phyloP scores from a whole-genome alignment of 2,113 vertebrate species.

The Natator depressus region DNA sequence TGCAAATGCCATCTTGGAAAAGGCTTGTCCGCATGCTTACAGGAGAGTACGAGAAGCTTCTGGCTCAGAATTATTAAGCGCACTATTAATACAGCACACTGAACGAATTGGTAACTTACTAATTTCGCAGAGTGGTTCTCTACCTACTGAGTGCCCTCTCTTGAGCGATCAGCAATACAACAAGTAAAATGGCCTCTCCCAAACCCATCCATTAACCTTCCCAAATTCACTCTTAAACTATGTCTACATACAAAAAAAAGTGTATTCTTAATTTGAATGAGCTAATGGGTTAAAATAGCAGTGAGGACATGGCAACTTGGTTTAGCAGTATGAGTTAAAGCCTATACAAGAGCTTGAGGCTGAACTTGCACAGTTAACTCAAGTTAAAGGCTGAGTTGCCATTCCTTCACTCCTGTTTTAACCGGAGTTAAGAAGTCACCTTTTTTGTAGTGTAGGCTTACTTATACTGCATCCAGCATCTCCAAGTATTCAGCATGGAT shows the following conservation, averaged over 20 bases:
- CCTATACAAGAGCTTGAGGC: background rate
- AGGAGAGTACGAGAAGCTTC: conserved; percentile 33
- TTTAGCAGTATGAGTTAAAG: background rate
- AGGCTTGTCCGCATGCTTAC: conserved; percentile 45
- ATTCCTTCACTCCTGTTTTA: too few species aligned
- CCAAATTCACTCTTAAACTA: background rate
- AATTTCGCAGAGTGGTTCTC: conserved; percentile 3
- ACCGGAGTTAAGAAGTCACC: too few species aligned
- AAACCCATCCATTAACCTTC: conserved; percentile 33
- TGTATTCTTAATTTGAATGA: background rate
- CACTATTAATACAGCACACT: background rate
- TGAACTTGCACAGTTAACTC: too few species aligned
- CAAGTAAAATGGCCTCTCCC: background rate
- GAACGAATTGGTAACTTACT: conserved; percentile 45
- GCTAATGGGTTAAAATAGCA: background rate
- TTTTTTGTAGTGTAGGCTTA: too few species aligned
- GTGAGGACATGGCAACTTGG: background rate
- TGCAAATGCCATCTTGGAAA: conserved; percentile 65
- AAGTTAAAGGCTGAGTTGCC: too few species aligned
- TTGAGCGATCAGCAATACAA: background rate
- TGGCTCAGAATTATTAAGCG: conserved; percentile 6
- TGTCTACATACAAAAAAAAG: background rate
- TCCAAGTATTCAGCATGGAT: background rate
- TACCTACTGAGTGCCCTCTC: background rate
- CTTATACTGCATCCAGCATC: conserved; percentile 2